Evolutionary conservation across 1,140 invertebrate genomes (phyloP), one percentile per base, ranked within the genome.

Genomic region (Mizuhopecten yessoensis): DNA sequence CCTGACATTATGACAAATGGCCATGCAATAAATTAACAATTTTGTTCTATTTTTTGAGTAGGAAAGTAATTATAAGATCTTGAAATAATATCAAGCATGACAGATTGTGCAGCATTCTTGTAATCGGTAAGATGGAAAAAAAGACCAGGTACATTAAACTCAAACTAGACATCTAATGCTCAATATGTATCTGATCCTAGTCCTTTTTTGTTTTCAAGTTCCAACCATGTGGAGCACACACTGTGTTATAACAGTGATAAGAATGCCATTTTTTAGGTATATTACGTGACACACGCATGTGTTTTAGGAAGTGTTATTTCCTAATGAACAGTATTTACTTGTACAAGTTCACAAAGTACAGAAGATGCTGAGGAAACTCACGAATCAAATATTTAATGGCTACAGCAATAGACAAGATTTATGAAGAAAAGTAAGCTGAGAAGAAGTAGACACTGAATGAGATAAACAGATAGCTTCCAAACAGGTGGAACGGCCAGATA

Each of bases 191-290:
- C 23, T 75, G 57, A 75, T 75, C 57, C n/a, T 75, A 57, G 45
- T 29, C 45, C 20, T 39, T 49, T 75, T 75, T 75, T 75, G 57
- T 75, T 75, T n/a, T 75, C 57, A n/a, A 75, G 29, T 29, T 29
- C 23, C 5, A 75, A 75, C 57, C 57, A 75, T 75, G 23, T 75
- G n/a, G 1, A 29, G 57, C 57, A 75, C 0, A n/a, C 15, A 75
- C 5, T 75, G 57, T 75, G 36, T 75, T 75, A 29, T 13, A 29
- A 5, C 29, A n/a, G 23, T 75, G 57, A 75, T 75, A 75, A 75
- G 57, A 29, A 75, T 75, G 57, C 17, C 57, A 75, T 75, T 75
- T 75, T 75, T 75, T 75, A 75, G 23, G 57, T 75, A n/a, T 75
- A 75, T 75, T 75, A 75, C 57, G 23, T 29, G 57, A 75, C 57